A percentile compares a stretch with the other conserved stretches of the same genome.
Evolutionary conservation across 2,888 invertebrate species (phyloP).

Genomic region (Orthosia gothica): DNA sequence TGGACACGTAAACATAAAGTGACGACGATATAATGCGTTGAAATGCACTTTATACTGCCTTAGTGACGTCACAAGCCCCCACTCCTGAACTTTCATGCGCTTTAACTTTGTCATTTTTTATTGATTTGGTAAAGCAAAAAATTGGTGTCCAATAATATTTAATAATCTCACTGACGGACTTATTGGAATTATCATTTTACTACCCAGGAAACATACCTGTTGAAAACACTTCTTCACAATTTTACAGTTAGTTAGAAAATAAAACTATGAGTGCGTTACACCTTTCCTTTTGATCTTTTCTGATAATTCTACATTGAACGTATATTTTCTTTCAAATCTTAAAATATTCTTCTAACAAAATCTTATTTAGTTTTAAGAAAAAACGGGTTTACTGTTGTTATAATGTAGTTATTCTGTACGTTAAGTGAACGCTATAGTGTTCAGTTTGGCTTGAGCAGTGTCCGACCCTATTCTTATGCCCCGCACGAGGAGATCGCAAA

Average conservation of each 20-base stretch:
- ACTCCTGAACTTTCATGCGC: too few species aligned
- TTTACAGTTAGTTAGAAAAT: not conserved
- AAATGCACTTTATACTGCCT: too few species aligned
- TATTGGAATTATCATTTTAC: too few species aligned
- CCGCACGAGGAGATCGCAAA: constrained; percentile 83
- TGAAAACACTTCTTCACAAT: not conserved
- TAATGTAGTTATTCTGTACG: constrained; percentile 22
- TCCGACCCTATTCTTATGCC: constrained; percentile 82
- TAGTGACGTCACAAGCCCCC: too few species aligned
- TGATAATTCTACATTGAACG: not conserved
- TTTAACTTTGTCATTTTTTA: too few species aligned
- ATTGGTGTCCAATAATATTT: too few species aligned
- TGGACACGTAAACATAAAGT: too few species aligned
- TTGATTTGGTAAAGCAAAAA: too few species aligned
- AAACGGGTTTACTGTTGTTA: not conserved
- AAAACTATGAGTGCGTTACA: not conserved
- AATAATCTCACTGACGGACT: too few species aligned
- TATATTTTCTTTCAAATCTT: not conserved
- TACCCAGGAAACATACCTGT: too few species aligned
- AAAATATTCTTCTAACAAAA: not conserved
- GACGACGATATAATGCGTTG: too few species aligned
- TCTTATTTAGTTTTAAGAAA: constrained; percentile 11
- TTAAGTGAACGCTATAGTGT: constrained; percentile 62
- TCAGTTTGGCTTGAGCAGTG: constrained; percentile 68
- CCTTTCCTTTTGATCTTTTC: constrained; percentile 6